Base-by-base conservation (phyloP, 2,888 invertebrate species). In the Eupithecia abbreviata region DNA sequence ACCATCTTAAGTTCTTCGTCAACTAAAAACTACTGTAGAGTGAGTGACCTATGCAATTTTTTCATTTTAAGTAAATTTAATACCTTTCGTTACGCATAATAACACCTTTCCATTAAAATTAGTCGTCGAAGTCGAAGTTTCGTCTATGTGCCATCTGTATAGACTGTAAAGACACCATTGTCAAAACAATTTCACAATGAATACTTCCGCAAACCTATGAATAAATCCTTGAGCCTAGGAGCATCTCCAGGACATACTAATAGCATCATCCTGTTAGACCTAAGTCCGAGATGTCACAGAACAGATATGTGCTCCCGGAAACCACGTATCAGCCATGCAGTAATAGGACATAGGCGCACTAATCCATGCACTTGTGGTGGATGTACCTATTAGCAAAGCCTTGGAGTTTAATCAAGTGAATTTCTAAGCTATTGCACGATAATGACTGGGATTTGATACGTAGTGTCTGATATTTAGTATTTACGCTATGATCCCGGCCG, bases 321-420 rank as follows among this genome's bases (percentile, higher is more conserved):
- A 75, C 75, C 76, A 77, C 73, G 76, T 51, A 79, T 79, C 77
- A 81, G 58, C 75, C 74, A 77, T 76, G 79, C 76, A 76, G 68
- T 77, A 76, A 77, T 68, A 76, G 74, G 71, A 66, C 69, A 67
- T 65, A 76, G 62, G 71, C 75, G 10, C 72, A 43, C 67, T 80
- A 77, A 80, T 77, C 79, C 74, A 62, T 76, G 74, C 58, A 72
- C 58, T 49, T 76, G 77, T 77, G 71, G 72, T 65, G 30, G 66
- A 47, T 75, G 66, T 73, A 30, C 30, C 30, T 30, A 69, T 76
- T 51, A 58, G 58, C 69, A 77, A 68, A 75, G 62, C 74, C 70
- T 72, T 42, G 66, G 66, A 66, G 13, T 66, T 4, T 42, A 6
- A 42, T 43, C 66, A 15, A n/a, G 42, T 66, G 42, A 18, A 3